phyloP scores from a whole-genome alignment of 2,113 vertebrate genomes.

The Hemibagrus wyckioides region DNA sequence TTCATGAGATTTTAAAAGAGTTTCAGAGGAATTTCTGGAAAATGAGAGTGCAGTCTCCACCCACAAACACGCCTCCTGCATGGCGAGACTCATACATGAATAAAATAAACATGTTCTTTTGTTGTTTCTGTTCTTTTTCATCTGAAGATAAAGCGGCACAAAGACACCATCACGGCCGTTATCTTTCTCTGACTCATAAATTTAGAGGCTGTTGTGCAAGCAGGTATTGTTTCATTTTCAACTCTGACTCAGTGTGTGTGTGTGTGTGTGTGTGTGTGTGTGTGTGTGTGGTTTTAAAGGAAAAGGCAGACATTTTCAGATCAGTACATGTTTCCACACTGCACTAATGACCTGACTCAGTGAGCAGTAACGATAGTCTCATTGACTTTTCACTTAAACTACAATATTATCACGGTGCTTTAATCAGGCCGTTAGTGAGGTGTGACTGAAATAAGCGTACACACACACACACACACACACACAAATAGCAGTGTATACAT shows the following conservation, averaged over 20 bases:
- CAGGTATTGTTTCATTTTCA: slow-evolving; percentile 8
- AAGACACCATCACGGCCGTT: neutral
- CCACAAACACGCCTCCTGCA: neutral
- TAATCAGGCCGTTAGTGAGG: neutral
- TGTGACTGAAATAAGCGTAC: neutral
- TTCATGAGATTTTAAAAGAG: neutral
- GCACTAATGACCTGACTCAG: neutral
- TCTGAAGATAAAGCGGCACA: neutral
- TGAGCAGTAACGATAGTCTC: neutral
- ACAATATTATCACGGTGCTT: slow-evolving; percentile 13
- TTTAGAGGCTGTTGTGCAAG: neutral
- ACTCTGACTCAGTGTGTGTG: neutral
- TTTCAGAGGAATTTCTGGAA: neutral
- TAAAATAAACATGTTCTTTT: neutral
- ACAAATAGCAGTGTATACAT: neutral
- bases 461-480: neutral
- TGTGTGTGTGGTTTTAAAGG: neutral
- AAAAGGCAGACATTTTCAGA: neutral
- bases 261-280: neutral
- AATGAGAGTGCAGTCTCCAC: neutral
- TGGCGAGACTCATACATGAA: neutral
- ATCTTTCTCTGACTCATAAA: slow-evolving; percentile 12
- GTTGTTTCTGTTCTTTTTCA: neutral
- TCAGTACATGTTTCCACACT: neutral
- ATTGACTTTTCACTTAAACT: slow-evolving; percentile 20